Evolutionary conservation across 1,140 invertebrate species (phyloP).

Genomic region (Brevipalpus yothersi): DNA sequence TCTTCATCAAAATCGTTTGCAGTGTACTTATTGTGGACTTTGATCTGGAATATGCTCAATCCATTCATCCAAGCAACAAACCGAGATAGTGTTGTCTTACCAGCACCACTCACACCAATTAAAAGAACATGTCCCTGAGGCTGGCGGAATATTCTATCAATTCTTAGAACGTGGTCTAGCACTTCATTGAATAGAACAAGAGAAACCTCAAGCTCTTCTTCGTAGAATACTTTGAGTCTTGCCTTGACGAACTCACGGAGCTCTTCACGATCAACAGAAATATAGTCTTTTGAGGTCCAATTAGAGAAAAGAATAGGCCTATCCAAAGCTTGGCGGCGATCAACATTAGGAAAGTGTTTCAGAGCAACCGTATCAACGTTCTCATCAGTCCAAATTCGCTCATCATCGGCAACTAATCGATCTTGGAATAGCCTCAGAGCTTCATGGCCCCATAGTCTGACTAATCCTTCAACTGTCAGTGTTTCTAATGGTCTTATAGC

Average conservation of each 20-base stretch:
- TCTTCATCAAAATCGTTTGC: constrained; percentile 98
- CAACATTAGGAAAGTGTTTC: constrained; percentile 82
- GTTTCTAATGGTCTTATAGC: constrained; percentile 78
- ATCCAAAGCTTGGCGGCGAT: constrained; percentile 53
- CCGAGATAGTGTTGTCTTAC: constrained; percentile 91
- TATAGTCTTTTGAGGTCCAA: constrained; percentile 95
- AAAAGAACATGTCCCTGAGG: constrained; percentile 88
- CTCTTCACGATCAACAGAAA: constrained; percentile 83
- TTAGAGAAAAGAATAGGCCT: constrained; percentile 93
- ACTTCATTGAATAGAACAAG: constrained; percentile 97
- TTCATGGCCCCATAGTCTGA: constrained; percentile 94
- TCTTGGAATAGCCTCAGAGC: constrained; percentile 87
- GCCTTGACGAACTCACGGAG: constrained; percentile 89
- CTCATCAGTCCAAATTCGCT: constrained; percentile 92
- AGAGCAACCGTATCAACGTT: constrained; percentile 81
- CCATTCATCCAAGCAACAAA: constrained; percentile 99
- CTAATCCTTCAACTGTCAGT: constrained; percentile 70
- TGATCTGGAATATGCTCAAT: constrained; percentile 89
- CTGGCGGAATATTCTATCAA: constrained; percentile 95
- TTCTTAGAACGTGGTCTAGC: constrained; percentile 86
- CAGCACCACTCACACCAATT: constrained; percentile 90
- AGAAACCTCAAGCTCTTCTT: constrained; percentile 95
- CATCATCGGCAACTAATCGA: constrained; percentile 67
- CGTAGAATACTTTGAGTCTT: constrained; percentile 88
- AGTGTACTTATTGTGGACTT: constrained; percentile 96